Percentiles rank a stretch among this genome's conserved stretches.
Conservation (phyloP, 1,140 invertebrate species). For the Microplitis mediator region DNA sequence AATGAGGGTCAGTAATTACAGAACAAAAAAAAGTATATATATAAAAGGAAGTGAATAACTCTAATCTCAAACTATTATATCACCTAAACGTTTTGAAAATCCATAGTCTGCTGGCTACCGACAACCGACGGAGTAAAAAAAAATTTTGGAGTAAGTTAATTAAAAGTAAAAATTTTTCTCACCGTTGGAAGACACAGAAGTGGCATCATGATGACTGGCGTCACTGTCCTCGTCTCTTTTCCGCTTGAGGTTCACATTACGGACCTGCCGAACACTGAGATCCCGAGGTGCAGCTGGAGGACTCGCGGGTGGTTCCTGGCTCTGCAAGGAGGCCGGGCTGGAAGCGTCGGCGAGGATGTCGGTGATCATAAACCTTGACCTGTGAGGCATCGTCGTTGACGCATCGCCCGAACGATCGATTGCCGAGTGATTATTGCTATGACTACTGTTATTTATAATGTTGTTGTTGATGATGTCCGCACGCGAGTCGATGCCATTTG, state of each 20-base stretch:
- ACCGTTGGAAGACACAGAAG: conserved; percentile 60
- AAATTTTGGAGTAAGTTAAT: too few relatives aligned
- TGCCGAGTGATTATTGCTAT: not conserved
- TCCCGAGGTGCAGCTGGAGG: conserved; percentile 55
- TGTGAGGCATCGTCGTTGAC: conserved; percentile 66
- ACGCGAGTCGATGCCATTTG: conserved; percentile 48
- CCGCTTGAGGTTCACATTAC: conserved; percentile 49
- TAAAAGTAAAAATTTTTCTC: conserved; percentile 31
- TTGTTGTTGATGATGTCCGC: conserved; percentile 32
- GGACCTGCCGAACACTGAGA: conserved; percentile 55
- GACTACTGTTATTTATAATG: conserved; percentile 24
- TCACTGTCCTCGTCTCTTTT: conserved; percentile 59
- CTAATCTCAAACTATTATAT: conserved; percentile 45
- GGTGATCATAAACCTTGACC: conserved; percentile 80
- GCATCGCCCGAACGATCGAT: conserved; percentile 44
- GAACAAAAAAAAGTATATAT: conserved; percentile 32
- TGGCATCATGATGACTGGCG: conserved; percentile 57
- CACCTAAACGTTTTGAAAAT: conserved; percentile 36
- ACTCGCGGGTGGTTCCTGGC: conserved; percentile 55
- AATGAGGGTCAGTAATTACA: conserved; percentile 50
- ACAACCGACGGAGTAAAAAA: too few relatives aligned
- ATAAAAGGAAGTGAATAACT: conserved; percentile 3
- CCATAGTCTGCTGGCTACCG: too few relatives aligned
- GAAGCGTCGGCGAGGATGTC: conserved; percentile 72
- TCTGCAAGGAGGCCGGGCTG: conserved; percentile 49